Conservation (phyloP, 2,113 vertebrate species). For the Hemiprocne comata region DNA sequence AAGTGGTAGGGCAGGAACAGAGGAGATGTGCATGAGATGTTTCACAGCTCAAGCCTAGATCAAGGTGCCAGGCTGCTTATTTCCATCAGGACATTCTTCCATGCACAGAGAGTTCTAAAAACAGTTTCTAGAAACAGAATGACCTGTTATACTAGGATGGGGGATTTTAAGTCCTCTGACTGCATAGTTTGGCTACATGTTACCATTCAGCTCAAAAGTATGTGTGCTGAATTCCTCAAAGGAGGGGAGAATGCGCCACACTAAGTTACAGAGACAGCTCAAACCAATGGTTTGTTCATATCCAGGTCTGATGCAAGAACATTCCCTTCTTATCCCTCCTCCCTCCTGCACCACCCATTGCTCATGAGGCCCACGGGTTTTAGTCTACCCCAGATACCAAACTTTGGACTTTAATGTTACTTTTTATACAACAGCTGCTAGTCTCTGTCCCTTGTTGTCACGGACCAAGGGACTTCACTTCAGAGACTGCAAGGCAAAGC, state of each 20-base stretch:
- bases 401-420: not conserved
- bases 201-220: not conserved
- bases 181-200: not conserved
- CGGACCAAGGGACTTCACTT: not conserved
- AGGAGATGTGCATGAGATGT: not conserved
- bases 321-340: not conserved
- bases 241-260: not conserved
- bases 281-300: not conserved
- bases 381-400: not conserved
- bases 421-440: not conserved
- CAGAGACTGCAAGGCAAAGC: not conserved
- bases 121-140: not conserved
- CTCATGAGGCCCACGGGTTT: not conserved
- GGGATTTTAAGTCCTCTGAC: conserved; percentile 13
- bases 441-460: not conserved
- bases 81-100: conserved; percentile 8
- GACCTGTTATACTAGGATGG: not conserved
- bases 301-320: not conserved
- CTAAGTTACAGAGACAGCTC: not conserved
- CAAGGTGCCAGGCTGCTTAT: not conserved
- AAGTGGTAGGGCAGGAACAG: not conserved
- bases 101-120: not conserved
- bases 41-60: not conserved
- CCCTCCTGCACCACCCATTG: not conserved
- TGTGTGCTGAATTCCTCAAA: not conserved